Conservation (phyloP, 2,797 vertebrate species). For the Bucorvus abyssinicus region DNA sequence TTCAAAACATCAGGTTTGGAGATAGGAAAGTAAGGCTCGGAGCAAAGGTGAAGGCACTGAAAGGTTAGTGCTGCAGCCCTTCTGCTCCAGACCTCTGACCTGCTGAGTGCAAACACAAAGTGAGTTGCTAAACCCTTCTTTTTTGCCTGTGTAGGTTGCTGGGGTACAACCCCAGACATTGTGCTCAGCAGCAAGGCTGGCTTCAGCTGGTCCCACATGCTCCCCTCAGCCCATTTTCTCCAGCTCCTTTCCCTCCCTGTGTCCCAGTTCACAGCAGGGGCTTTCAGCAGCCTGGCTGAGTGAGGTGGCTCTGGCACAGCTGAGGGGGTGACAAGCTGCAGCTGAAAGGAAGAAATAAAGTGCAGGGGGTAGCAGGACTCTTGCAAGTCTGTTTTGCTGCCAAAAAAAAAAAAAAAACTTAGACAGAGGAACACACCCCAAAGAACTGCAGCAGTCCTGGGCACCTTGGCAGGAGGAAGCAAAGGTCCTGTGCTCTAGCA, state of each 20-base stretch:
- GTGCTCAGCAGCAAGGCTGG: background rate
- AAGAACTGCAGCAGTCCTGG: background rate
- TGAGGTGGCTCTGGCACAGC: background rate
- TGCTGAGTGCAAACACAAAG: background rate
- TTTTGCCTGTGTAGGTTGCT: background rate
- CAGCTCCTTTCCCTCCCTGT: background rate
- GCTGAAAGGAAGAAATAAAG: background rate
- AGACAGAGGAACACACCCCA: background rate
- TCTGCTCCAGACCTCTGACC: background rate
- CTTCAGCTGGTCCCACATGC: accelerated
- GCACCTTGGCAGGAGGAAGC: background rate
- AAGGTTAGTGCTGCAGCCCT: background rate
- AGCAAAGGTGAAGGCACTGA: background rate
- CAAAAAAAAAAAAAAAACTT: background rate
- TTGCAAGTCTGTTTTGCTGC: background rate
- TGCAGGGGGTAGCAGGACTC: background rate
- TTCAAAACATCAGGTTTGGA: background rate
- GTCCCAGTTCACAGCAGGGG: background rate
- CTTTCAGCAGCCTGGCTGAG: background rate
- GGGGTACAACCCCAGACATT: background rate
- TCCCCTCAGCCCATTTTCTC: background rate
- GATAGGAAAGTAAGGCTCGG: background rate
- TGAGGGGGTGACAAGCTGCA: background rate
- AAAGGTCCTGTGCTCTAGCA: background rate
- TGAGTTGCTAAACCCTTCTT: background rate